Conservation (phyloP, 2,113 vertebrate genomes). For the Zosterops borbonicus region DNA sequence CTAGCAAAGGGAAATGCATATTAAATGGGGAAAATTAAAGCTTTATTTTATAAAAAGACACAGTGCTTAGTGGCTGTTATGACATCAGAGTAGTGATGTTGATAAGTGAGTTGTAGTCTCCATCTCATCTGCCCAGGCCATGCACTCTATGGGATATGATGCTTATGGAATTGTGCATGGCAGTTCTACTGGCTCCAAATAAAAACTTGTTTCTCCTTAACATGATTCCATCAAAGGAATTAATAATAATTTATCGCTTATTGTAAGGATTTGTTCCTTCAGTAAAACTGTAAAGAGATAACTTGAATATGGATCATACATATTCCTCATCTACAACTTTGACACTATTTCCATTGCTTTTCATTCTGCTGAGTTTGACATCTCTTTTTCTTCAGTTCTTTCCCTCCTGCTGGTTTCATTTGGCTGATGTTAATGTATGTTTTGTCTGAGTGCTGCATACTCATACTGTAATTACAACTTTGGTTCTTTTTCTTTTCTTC, state of each 20-base stretch:
- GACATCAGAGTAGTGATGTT: background rate
- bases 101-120: background rate
- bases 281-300: background rate
- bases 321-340: background rate
- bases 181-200: background rate
- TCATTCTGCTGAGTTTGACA: background rate
- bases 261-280: background rate
- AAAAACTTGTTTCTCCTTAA: background rate
- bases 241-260: background rate
- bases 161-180: background rate
- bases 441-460: background rate
- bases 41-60: background rate
- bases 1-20: background rate
- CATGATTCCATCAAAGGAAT: background rate
- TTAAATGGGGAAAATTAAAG: background rate
- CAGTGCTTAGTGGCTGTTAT: background rate
- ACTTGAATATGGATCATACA: background rate
- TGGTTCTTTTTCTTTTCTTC: background rate
- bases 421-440: background rate
- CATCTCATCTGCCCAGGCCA: background rate
- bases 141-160: background rate
- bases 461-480: background rate
- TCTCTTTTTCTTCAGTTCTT: background rate
- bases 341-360: background rate
- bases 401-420: background rate